A percentile compares a stretch with the other conserved stretches of the same genome.
phyloP scores from a whole-genome alignment of 2,888 invertebrate genomes.

The Capitulum mitella region DNA sequence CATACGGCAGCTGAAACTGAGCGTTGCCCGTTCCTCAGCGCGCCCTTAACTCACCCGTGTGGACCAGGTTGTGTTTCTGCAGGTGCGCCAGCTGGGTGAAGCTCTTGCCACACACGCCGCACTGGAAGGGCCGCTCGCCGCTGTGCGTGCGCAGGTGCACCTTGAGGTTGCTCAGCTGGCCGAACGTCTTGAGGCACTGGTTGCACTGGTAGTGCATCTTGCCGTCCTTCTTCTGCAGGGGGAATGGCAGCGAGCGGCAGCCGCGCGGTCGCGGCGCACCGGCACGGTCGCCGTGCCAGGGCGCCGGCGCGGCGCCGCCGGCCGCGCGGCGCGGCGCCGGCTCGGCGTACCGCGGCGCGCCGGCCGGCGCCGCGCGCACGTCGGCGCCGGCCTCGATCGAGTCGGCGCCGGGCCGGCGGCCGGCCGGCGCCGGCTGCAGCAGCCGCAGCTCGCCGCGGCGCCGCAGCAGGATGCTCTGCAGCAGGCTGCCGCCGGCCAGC shows the following conservation, averaged over 20 bases:
- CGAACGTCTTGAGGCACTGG: slow-evolving; percentile 95
- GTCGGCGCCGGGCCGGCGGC: not conserved
- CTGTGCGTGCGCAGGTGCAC: slow-evolving; percentile 96
- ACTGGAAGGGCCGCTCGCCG: slow-evolving; percentile 96
- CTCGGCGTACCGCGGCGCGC: too few species aligned
- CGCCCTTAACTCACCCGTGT: slow-evolving; percentile 53
- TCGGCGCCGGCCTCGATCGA: not conserved
- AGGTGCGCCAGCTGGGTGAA: slow-evolving; percentile 96
- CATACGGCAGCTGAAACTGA: too few species aligned
- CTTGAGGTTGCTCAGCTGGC: slow-evolving; percentile 95
- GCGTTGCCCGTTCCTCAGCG: too few species aligned
- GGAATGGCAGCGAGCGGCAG: slow-evolving; percentile 80
- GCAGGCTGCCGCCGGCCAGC: too few species aligned
- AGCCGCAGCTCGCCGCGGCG: not conserved
- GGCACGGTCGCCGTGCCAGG: not conserved
- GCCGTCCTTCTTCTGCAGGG: slow-evolving; percentile 94
- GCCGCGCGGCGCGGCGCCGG: not conserved
- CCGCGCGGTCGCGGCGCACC: not conserved
- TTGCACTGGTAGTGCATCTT: slow-evolving; percentile 99
- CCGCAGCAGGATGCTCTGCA: too few species aligned
- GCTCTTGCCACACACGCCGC: slow-evolving; percentile 92
- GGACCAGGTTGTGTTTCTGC: slow-evolving; percentile 97
- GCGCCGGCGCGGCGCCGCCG: not conserved
- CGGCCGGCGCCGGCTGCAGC: not conserved
- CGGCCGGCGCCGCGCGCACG: too few species aligned